Evolutionary conservation across 2,113 vertebrate species (phyloP).

Genomic region (Sander vitreus): DNA sequence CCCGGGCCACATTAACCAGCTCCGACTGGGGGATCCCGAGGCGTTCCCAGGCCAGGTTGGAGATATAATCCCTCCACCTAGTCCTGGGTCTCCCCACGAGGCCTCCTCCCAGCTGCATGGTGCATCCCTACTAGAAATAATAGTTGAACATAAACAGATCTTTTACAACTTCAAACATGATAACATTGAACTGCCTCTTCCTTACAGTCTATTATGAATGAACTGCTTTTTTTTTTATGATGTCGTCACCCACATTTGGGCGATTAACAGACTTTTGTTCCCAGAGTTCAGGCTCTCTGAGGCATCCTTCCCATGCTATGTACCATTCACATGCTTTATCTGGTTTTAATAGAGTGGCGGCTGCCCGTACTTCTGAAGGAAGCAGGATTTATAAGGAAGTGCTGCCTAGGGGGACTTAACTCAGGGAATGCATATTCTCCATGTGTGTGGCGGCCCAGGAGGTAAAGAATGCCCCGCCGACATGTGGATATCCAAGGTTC

Average conservation of each 20-base stretch:
- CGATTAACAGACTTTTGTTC: not conserved
- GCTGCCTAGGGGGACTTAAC: not conserved
- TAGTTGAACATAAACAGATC: not conserved
- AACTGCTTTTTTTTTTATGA: not conserved
- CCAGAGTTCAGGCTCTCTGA: not conserved
- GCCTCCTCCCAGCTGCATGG: too few relatives aligned
- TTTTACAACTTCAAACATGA: not conserved
- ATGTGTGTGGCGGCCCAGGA: not conserved
- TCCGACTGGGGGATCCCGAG: too few relatives aligned
- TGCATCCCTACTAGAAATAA: too few relatives aligned
- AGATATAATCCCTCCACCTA: too few relatives aligned
- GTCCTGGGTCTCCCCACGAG: too few relatives aligned
- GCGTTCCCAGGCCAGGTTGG: too few relatives aligned
- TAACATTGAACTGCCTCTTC: not conserved
- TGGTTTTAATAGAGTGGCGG: not conserved
- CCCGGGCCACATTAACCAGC: too few relatives aligned
- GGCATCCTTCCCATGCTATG: not conserved
- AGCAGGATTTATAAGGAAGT: not conserved
- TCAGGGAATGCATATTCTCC: not conserved
- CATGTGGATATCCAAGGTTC: not conserved
- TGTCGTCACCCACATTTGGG: not conserved
- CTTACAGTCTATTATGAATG: not conserved
- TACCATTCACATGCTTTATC: not conserved
- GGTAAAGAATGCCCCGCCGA: conserved; percentile 5
- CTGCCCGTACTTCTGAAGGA: not conserved